These are phyloP conservation scores for Pristis pectinata DNA, from an alignment of 2,797 vertebrate genomes.

Conservation along the genomic window DNA sequence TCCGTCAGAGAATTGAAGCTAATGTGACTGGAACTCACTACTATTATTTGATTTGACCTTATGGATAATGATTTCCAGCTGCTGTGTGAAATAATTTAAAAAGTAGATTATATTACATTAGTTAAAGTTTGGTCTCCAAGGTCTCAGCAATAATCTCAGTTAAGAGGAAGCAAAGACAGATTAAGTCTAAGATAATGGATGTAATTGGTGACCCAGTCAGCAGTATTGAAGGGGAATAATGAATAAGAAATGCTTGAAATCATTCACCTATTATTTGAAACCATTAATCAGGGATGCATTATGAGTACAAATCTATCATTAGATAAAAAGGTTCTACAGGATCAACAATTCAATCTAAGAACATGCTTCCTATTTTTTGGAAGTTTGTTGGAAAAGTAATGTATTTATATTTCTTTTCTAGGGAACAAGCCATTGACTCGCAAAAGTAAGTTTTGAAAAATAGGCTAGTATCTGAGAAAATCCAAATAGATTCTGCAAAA, in stretches of 20 bases:
- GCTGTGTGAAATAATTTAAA: not conserved
- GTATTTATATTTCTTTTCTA: constrained; percentile 44
- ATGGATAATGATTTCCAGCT: not conserved
- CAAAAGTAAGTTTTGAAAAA: constrained; percentile 62
- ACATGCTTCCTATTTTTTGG: not conserved
- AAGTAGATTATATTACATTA: not conserved
- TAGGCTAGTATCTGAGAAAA: not conserved
- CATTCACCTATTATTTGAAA: not conserved
- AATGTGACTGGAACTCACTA: not conserved
- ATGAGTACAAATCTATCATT: not conserved
- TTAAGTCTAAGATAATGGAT: not conserved
- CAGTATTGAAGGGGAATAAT: not conserved
- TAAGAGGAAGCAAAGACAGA: not conserved
- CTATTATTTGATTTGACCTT: not conserved
- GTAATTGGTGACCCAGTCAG: not conserved
- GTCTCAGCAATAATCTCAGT: not conserved
- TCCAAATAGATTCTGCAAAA: not conserved
- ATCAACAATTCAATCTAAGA: not conserved
- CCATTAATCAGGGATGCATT: not conserved
- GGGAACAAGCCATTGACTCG: constrained; percentile 68
- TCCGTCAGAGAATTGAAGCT: not conserved
- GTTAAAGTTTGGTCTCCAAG: not conserved
- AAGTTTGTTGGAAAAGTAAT: not conserved
- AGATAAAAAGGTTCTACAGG: not conserved
- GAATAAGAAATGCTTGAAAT: not conserved